Percentiles rank a stretch among this genome's conserved stretches.
Evolutionary conservation across 2,797 vertebrate genomes (phyloP).

Genomic region (Morus bassanus): DNA sequence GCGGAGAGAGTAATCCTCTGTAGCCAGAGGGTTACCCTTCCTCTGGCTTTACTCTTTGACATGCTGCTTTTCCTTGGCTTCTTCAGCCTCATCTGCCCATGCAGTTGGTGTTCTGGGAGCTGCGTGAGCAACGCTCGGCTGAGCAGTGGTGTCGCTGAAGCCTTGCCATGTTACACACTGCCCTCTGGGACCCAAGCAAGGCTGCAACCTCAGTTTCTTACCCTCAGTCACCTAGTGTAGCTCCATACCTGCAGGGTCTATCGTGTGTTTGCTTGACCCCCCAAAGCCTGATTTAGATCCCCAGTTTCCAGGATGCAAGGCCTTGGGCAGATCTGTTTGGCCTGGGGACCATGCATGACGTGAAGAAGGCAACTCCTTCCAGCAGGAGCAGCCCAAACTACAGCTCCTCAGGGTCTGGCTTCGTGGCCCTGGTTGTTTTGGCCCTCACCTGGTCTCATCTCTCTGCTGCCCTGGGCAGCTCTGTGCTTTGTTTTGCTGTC

Average conservation of each 20-base stretch:
- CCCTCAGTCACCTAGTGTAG: background rate
- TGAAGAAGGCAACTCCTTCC: background rate
- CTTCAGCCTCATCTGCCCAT: background rate
- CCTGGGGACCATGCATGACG: background rate
- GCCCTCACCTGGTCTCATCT: background rate
- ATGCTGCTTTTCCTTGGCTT: background rate
- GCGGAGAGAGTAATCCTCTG: background rate
- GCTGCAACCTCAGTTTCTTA: background rate
- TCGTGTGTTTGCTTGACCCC: rapidly evolving
- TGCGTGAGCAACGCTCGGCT: rapidly evolving
- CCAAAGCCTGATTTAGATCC: background rate
- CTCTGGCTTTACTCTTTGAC: background rate
- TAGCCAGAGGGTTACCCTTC: background rate
- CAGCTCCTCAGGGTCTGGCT: rapidly evolving
- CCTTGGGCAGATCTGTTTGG: background rate
- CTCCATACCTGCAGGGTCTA: rapidly evolving
- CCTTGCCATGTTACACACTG: background rate
- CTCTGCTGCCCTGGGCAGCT: background rate
- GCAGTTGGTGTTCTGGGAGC: background rate
- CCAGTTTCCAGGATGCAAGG: background rate
- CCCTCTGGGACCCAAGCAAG: background rate
- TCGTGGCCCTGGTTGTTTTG: background rate
- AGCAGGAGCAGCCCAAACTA: background rate
- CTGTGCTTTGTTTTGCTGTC: background rate
- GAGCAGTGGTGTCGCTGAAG: background rate